Base-by-base conservation (phyloP, 2,797 vertebrate genomes). In the Remorina albescens region DNA sequence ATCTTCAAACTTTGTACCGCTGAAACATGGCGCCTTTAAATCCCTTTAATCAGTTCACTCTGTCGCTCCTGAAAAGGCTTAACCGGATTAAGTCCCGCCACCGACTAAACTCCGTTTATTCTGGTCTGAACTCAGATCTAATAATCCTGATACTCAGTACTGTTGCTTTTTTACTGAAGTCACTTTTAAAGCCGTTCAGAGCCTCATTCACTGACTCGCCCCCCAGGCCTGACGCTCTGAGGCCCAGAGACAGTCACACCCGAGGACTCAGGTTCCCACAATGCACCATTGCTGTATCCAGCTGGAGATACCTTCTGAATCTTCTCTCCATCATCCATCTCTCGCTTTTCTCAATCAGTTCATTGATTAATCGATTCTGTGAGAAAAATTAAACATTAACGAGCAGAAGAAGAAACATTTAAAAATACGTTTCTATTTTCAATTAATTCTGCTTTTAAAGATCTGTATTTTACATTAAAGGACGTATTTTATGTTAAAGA, bases 241-340 rank as follows among this genome's bases (percentile, higher is more conserved):
- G 34, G 34, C 34, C 34, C 34, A 36, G 34, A 8, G 34, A 36
- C 36, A 25, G 41, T 1, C 2, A 64, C 50, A 46, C 68, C 61
- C 53, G 85, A 50, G 46, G 46, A 58, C 72, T 53, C n/a, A 37
- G 26, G 70, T 76, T 79, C 81, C 78, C 83, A 86, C 60, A 83
- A 79, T 84, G 84, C 88, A 83, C 77, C 82, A 80, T 72, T 53
- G 50, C 51, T 80, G 67, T 80, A 53, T 85, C 76, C 65, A 80
- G 67, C 57, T 77, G 81, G 81, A 86, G 85, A 91, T 81, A 90
- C 88, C 83, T 90, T 92, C 89, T 89, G 81, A 47, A 73, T 65
- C 65, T 85, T 83, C 87, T 82, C 86, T 85, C 50, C 78, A 80
- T 66, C 10, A 9, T 37, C 36, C 10, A 12, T 93, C 91, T 94